Evolutionary conservation across 1,140 invertebrate genomes (phyloP).

Genomic region (Aphaenogaster floridana): DNA sequence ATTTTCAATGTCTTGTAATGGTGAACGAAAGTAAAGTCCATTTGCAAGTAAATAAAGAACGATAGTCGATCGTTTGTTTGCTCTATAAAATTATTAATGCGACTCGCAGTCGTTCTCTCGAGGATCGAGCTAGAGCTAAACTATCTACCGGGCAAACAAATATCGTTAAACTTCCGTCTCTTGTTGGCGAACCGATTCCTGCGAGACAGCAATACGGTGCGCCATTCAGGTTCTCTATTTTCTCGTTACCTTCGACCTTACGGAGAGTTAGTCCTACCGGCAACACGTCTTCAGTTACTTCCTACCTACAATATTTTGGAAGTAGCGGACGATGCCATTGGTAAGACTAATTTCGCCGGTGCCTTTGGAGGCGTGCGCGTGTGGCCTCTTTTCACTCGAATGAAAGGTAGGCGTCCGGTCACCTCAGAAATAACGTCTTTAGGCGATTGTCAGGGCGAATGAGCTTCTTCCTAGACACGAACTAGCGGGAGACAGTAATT

Average conservation of each 20-base stretch:
- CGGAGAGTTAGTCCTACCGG: neutral
- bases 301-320: neutral
- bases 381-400: constrained; percentile 15
- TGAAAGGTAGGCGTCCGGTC: constrained; percentile 15
- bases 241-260: constrained; percentile 28
- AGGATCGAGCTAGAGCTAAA: constrained; percentile 2
- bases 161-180: constrained; percentile 39
- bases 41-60: constrained; percentile 14
- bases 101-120: neutral
- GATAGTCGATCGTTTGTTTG: neutral
- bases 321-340: neutral
- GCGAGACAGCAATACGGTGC: neutral
- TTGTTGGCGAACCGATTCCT: constrained; percentile 23
- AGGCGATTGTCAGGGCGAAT: neutral
- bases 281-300: neutral
- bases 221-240: neutral
- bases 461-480: neutral
- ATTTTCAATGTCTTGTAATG: neutral
- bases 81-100: constrained; percentile 9
- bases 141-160: constrained; percentile 34
- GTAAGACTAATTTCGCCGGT: constrained; percentile 30
- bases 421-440: constrained; percentile 33
- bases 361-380: neutral
- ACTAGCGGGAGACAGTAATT: neutral
- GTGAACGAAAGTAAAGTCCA: neutral